Percentiles rank a stretch among this genome's conserved stretches.
These are phyloP conservation scores for Scaptomyza flava DNA, from an alignment of 2,888 invertebrate genomes.

Conservation along the genomic window DNA sequence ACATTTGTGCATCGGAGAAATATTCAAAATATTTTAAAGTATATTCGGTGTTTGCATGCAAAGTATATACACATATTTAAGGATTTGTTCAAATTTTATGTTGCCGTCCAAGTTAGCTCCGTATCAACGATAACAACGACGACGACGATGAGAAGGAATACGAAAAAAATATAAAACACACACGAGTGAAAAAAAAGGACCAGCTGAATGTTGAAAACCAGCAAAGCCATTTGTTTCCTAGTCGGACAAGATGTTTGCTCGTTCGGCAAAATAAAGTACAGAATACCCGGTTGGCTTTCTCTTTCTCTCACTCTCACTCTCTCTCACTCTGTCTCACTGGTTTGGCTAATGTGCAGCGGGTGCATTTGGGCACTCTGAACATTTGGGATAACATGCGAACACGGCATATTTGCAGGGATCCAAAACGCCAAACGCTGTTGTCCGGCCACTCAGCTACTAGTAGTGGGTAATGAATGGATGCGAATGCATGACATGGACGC, in stretches of 20 bases:
- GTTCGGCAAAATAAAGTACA: slow-evolving; percentile 82
- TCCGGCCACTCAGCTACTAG: slow-evolving; percentile 65
- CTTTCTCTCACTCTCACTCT: not conserved
- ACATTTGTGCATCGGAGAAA: slow-evolving; percentile 27
- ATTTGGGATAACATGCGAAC: slow-evolving; percentile 81
- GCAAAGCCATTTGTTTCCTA: slow-evolving; percentile 83
- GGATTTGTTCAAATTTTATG: slow-evolving; percentile 57
- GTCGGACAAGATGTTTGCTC: slow-evolving; percentile 83
- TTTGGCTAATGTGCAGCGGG: slow-evolving; percentile 52
- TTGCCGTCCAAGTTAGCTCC: slow-evolving; percentile 34
- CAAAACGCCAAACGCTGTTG: slow-evolving; percentile 78
- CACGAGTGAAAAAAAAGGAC: slow-evolving; percentile 39
- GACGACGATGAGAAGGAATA: not conserved
- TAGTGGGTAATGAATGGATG: slow-evolving; percentile 74
- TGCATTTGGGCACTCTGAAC: slow-evolving; percentile 67
- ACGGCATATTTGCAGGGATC: slow-evolving; percentile 78
- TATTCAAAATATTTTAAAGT: slow-evolving; percentile 30
- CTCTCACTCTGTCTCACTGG: not conserved
- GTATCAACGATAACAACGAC: slow-evolving; percentile 29
- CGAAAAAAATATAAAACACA: slow-evolving; percentile 17
- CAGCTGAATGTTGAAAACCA: slow-evolving; percentile 80
- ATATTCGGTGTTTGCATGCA: slow-evolving; percentile 16
- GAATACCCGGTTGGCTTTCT: slow-evolving; percentile 48
- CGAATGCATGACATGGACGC: slow-evolving; percentile 78
- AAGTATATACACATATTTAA: slow-evolving; percentile 12